Conservation (phyloP, 2,888 invertebrate species). For the Polydesmus complanatus region DNA sequence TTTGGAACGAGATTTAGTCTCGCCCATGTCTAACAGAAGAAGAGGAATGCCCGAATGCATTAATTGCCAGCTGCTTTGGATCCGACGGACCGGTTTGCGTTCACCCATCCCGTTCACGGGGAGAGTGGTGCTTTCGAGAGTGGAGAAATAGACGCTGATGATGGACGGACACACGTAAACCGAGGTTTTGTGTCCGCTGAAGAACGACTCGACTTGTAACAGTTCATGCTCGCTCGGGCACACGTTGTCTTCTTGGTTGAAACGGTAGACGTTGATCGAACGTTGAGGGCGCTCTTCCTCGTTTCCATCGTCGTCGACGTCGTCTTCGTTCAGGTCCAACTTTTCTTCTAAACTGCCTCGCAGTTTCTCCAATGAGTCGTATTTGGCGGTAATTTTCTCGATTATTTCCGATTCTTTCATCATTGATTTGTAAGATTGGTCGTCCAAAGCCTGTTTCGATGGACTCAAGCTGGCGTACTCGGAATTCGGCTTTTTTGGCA, state of each 20-base stretch:
- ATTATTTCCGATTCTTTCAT: neutral
- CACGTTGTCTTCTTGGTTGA: neutral
- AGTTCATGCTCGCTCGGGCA: constrained; percentile 42
- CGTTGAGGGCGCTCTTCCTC: neutral
- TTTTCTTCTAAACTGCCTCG: constrained; percentile 11
- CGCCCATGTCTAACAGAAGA: constrained; percentile 59
- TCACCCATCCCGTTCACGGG: constrained; percentile 24
- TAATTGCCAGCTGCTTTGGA: constrained; percentile 47
- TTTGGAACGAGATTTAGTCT: constrained; percentile 51
- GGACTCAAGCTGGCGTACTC: neutral
- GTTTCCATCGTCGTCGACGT: neutral
- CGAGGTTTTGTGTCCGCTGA: constrained; percentile 60
- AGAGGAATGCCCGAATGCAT: constrained; percentile 65
- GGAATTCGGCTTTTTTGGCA: neutral
- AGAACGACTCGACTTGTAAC: constrained; percentile 55
- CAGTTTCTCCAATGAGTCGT: constrained; percentile 12
- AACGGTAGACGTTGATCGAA: neutral
- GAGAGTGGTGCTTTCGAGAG: constrained; percentile 31
- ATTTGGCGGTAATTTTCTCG: constrained; percentile 12
- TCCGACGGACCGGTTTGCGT: constrained; percentile 27
- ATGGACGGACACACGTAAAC: constrained; percentile 60
- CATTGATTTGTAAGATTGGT: no score
- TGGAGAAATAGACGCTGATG: constrained; percentile 37
- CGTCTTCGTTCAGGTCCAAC: constrained; percentile 11
- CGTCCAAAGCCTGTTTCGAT: neutral